phyloP scores from a whole-genome alignment of 2,888 invertebrate species.

The Tanypteryx hageni region DNA sequence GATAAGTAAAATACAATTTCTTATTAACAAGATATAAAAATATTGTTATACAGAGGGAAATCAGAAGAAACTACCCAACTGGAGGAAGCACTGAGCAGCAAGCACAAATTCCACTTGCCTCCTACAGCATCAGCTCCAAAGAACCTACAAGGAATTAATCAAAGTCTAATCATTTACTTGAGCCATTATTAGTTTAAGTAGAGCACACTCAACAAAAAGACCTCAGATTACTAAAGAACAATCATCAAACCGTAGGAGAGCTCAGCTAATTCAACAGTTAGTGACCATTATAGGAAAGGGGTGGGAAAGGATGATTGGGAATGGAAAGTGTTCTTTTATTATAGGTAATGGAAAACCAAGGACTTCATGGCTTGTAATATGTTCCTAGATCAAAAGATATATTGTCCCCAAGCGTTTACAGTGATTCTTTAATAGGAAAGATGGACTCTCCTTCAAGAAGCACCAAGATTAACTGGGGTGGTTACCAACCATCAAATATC shows the following conservation, averaged over 20 bases:
- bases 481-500: background rate
- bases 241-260: slow-evolving; percentile 39
- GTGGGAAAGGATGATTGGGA: background rate
- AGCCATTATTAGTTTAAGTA: background rate
- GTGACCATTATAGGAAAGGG: background rate
- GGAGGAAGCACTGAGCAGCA: background rate
- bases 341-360: background rate
- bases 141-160: background rate
- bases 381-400: background rate
- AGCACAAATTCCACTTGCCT: background rate
- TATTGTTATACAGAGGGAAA: too few relatives aligned
- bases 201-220: background rate
- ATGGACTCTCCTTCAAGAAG: background rate
- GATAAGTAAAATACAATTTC: too few relatives aligned
- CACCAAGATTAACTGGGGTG: slow-evolving; percentile 55
- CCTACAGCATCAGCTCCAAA: background rate
- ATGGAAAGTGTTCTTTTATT: background rate
- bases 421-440: slow-evolving; percentile 34
- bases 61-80: slow-evolving; percentile 71
- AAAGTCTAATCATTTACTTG: background rate
- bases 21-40: too few relatives aligned
- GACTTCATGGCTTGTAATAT: background rate
- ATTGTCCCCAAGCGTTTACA: slow-evolving; percentile 45
- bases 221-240: slow-evolving; percentile 60
- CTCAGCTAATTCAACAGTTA: slow-evolving; percentile 10